Base-by-base conservation (phyloP, 2,888 invertebrate genomes). In the Synanthedon formicaeformis region DNA sequence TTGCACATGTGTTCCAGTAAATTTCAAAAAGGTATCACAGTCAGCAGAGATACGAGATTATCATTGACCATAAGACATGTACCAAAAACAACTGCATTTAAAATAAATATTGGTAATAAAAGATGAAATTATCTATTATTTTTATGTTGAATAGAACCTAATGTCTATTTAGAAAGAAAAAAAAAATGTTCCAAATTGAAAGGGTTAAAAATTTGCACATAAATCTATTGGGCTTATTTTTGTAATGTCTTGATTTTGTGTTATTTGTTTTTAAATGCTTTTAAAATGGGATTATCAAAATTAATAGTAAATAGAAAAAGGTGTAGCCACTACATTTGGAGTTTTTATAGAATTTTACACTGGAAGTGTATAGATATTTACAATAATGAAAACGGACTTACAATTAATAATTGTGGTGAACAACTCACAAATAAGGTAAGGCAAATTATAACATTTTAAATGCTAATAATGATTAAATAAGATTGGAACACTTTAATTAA, bases 11-110 rank as follows among this genome's bases (percentile, higher is more conserved):
- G 93, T 74, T 88, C 88, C 52, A 70, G 76, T 54, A 74, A 80
- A 52, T 91, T 90, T 76, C 68, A 73, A 14, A 75, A 87, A 53
- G 92, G 91, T 41, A 83, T 91, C 55, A 77, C 73, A 52, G 64
- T 96, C 23, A 62, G 77, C 52, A 88, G 96, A 62, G 81, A 81
- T 10, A 94, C 93, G 5, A 90, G 98, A 66, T 84, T 97, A 59
- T 98, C 98, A 12, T 78, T 98, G 52, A 98, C 98, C 12, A 96
- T 98, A 62, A 90, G 98, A 72, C 93, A 96, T 90, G 97, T 98
- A 41, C 97, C 97, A 49, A 97, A 95, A 85, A 93, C 95, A 48
- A 91, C 91, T 53, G 91, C 91, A 79, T 89, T 95, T 71, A 93
- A 92, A 81, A 75, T 94, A 55, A 91, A 89, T 71, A 88, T 92